phyloP scores from a whole-genome alignment of 2,113 vertebrate genomes.

The Zosterops hypoxanthus region DNA sequence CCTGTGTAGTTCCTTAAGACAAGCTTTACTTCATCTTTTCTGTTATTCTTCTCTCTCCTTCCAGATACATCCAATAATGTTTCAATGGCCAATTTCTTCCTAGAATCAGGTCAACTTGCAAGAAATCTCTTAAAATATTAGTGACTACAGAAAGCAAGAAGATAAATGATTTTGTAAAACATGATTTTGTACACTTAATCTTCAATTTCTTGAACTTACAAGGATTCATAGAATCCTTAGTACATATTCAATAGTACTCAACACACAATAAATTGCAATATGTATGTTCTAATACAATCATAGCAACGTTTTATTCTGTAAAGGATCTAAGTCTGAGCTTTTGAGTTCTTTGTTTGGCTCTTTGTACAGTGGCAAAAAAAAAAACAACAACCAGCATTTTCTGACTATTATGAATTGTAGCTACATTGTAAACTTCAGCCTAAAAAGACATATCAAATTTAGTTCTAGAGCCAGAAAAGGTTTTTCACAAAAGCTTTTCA shows the following conservation, averaged over 20 bases:
- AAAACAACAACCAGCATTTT: neutral
- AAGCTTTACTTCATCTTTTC: neutral
- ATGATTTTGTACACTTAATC: neutral
- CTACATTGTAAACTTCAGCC: neutral
- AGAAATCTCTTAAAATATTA: neutral
- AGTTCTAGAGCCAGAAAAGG: neutral
- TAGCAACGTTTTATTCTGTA: fast-evolving
- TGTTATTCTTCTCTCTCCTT: neutral
- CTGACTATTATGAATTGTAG: neutral
- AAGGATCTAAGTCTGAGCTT: neutral
- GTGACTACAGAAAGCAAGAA: neutral
- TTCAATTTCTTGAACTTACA: neutral
- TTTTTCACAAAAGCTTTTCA: neutral
- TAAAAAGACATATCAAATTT: neutral
- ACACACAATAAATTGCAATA: neutral
- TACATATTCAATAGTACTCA: neutral
- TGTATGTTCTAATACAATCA: neutral
- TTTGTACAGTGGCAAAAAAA: neutral
- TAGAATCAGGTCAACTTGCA: neutral
- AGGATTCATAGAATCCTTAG: neutral
- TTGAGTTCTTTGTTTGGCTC: neutral
- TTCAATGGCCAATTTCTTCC: neutral
- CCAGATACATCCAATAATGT: neutral
- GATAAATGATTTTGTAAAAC: neutral
- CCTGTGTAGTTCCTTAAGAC: neutral